A percentile compares a stretch with the other conserved stretches of the same genome.
These are phyloP conservation scores for Scomber colias DNA, from an alignment of 2,113 vertebrate species.

Conservation along the genomic window DNA sequence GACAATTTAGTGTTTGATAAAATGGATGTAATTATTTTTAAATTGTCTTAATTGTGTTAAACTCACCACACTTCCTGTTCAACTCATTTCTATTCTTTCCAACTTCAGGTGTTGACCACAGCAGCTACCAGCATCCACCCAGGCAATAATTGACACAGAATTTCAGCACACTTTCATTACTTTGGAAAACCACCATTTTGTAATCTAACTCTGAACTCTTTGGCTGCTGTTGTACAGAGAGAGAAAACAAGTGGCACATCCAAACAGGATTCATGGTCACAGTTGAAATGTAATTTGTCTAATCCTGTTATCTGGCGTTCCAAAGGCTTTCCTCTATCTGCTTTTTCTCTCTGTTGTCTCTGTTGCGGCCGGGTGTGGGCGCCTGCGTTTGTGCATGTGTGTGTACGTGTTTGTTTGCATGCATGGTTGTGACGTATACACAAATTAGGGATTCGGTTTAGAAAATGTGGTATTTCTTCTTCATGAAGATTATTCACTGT, in stretches of 20 bases:
- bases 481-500: conserved; percentile 7
- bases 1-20: no score
- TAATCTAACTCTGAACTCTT: conserved; percentile 4
- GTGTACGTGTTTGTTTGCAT: conserved; percentile 16
- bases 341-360: conserved; percentile 34
- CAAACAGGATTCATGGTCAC: conserved; percentile 73
- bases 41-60: no score
- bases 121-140: not conserved
- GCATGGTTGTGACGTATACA: conserved; percentile 33
- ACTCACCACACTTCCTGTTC: no score
- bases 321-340: conserved; percentile 65
- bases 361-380: conserved; percentile 23
- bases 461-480: conserved; percentile 17
- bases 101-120: conserved; percentile 12
- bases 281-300: conserved; percentile 78
- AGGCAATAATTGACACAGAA: conserved; percentile 23
- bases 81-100: not conserved
- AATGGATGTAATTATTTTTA: no score
- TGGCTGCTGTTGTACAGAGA: conserved; percentile 20
- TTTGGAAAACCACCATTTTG: conserved; percentile 46
- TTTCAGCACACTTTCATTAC: conserved; percentile 13
- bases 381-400: conserved; percentile 31
- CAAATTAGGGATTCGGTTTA: conserved; percentile 9
- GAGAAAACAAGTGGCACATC: conserved; percentile 53
- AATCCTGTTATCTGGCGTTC: conserved; percentile 76